phyloP scores from a whole-genome alignment of 2,888 invertebrate genomes.

The Byasa hedistus region DNA sequence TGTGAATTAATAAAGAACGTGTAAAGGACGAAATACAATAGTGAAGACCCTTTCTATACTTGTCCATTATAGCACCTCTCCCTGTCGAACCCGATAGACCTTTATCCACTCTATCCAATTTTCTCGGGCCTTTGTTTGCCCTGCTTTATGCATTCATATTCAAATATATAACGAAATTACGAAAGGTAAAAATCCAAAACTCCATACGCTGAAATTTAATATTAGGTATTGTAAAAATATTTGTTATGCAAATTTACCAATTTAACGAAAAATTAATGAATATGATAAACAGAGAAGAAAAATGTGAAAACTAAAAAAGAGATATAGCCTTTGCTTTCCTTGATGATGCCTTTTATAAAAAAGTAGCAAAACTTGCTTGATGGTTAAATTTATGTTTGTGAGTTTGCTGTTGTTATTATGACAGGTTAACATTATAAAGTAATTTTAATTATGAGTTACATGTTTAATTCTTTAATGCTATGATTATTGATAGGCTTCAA shows the following conservation, averaged over 20 bases:
- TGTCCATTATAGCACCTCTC: conserved; percentile 5
- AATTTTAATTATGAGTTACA: too few relatives aligned
- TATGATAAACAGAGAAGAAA: too few relatives aligned
- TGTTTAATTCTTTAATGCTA: too few relatives aligned
- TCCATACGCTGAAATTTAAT: neutral
- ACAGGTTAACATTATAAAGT: neutral
- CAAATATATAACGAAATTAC: conserved; percentile 6
- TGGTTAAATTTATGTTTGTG: neutral
- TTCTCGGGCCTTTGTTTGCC: conserved; percentile 14
- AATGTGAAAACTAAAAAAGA: too few relatives aligned
- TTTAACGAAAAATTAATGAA: too few relatives aligned
- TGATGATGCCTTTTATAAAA: too few relatives aligned
- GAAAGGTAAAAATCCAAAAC: neutral
- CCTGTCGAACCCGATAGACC: conserved; percentile 4
- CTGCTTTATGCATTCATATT: conserved; percentile 4
- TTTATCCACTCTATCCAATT: conserved; percentile 16
- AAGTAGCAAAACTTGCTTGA: neutral
- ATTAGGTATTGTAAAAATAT: neutral
- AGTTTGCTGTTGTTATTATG: neutral
- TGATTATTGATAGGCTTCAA: too few relatives aligned
- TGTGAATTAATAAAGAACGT: neutral
- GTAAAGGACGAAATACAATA: neutral
- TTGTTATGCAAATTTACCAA: too few relatives aligned
- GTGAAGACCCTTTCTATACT: conserved; percentile 2
- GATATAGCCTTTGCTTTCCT: too few relatives aligned